Base-by-base conservation (phyloP, 2,797 vertebrate species). In the Ataeniobius toweri region DNA sequence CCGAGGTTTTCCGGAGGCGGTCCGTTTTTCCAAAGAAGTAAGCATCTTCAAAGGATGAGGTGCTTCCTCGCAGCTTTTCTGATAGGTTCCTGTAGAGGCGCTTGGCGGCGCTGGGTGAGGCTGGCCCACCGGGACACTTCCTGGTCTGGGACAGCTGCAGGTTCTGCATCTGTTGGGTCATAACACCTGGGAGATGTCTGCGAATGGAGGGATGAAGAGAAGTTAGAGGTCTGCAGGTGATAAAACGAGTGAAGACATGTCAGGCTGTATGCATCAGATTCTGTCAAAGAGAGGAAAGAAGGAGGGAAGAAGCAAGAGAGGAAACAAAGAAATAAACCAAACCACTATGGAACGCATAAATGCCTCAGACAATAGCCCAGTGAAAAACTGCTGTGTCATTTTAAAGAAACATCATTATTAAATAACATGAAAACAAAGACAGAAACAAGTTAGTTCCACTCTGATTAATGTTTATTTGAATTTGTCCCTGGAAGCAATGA, bases 111-210 rank as follows among this genome's bases (percentile, higher is more conserved):
- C 80, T 98, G 36, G 98, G 98, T 6, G 98, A 99, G 0, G 98
- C 95, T 0, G 98, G 98, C 51, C 96, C 85, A 0, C 95, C 95
- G 0, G 93, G 89, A 82, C 95, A 95, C 92, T 96, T 98, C 84
- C 97, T 97, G 82, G 86, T 94, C 89, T 97, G 97, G 31, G 95
- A 94, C 81, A 98, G 93, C 81, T 97, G 96, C 50, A 99, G 91
- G 88, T 95, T 98, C 88, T 98, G 98, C 97, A 99, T 98, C 91
- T 98, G 97, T 93, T 98, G 97, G 5, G 96, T 98, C 97, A 98
- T 97, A 39, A 93, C 95, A 81, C 86, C 88, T 1, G 90, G 69
- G 75, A 90, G 85, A 75, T 86, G 94, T 91, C 97, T 97, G 85
- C 12, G 1, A 68, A 50, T 41, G 53, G 44, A 41, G 1, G 24